Percentiles rank a stretch among this genome's conserved stretches.
phyloP scores from a whole-genome alignment of 2,113 vertebrate genomes.

The Ifrita kowaldi region DNA sequence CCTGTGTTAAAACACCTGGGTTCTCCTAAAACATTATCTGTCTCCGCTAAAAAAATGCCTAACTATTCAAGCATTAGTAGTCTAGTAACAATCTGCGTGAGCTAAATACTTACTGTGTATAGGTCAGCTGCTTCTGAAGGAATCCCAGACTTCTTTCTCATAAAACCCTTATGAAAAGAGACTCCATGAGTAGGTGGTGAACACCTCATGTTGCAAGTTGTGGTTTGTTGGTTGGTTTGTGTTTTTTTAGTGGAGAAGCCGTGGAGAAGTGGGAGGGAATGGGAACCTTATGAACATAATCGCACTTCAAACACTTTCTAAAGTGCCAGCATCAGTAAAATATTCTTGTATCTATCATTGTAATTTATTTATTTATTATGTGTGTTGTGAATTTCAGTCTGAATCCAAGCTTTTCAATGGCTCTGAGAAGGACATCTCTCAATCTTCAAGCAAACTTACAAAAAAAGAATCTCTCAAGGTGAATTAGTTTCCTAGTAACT shows the following conservation, averaged over 20 bases:
- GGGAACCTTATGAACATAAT: background rate
- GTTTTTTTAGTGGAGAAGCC: background rate
- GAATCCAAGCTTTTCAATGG: conserved; percentile 99
- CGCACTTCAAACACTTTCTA: background rate
- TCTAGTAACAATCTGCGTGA: background rate
- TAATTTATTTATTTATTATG: conserved; percentile 1
- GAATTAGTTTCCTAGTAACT: conserved; percentile 23
- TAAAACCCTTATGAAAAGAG: background rate
- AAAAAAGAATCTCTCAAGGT: conserved; percentile 99
- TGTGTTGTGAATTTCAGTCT: conserved; percentile 79
- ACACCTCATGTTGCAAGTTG: background rate
- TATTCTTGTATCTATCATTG: background rate
- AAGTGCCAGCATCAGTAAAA: background rate
- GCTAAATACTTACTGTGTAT: background rate
- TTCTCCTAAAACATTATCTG: background rate
- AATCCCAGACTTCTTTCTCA: background rate
- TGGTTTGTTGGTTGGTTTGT: background rate
- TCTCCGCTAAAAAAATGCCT: background rate
- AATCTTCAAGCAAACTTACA: conserved; percentile 90
- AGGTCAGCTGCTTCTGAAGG: background rate
- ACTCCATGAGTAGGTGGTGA: background rate
- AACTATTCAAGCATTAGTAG: background rate
- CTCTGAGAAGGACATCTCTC: conserved; percentile 91
- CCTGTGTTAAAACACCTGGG: background rate
- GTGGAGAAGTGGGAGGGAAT: background rate